Percentiles rank a stretch among this genome's conserved stretches.
phyloP scores from a whole-genome alignment of 2,113 vertebrate genomes.

The Clupea harengus region DNA sequence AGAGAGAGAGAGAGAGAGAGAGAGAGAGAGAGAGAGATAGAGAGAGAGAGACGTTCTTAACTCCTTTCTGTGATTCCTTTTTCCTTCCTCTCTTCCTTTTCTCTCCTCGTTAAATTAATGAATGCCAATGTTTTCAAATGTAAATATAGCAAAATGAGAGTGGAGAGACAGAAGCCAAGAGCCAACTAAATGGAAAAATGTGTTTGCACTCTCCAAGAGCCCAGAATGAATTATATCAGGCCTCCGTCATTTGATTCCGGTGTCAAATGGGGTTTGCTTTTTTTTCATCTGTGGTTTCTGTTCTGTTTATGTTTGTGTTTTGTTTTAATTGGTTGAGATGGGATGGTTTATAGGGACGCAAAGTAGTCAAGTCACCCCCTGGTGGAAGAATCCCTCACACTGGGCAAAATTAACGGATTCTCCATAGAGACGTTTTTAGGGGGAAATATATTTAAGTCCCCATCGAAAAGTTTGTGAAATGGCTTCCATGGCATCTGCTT shows the following conservation, averaged over 20 bases:
- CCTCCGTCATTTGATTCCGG: neutral
- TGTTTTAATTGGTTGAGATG: neutral
- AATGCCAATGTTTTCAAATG: slow-evolving; percentile 45
- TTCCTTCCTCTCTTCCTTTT: slow-evolving; percentile 41
- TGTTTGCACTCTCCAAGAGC: neutral
- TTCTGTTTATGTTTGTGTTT: neutral
- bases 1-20: neutral
- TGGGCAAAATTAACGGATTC: no score
- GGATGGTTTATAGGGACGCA: neutral
- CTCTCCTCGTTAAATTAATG: slow-evolving; percentile 66
- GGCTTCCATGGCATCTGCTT: no score
- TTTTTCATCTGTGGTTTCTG: neutral
- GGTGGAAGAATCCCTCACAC: no score
- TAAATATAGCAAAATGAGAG: slow-evolving; percentile 17
- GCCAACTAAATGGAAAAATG: neutral
- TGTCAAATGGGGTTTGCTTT: neutral
- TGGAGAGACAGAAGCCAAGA: neutral
- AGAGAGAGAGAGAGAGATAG: neutral
- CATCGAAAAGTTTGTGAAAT: no score
- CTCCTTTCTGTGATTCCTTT: neutral
- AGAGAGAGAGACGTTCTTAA: neutral
- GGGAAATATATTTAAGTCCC: no score
- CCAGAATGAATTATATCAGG: neutral
- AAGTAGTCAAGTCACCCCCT: no score
- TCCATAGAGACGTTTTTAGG: no score